Percentiles rank a stretch among this genome's conserved stretches.
phyloP scores from a whole-genome alignment of 2,113 vertebrate genomes.

The Caretta caretta region DNA sequence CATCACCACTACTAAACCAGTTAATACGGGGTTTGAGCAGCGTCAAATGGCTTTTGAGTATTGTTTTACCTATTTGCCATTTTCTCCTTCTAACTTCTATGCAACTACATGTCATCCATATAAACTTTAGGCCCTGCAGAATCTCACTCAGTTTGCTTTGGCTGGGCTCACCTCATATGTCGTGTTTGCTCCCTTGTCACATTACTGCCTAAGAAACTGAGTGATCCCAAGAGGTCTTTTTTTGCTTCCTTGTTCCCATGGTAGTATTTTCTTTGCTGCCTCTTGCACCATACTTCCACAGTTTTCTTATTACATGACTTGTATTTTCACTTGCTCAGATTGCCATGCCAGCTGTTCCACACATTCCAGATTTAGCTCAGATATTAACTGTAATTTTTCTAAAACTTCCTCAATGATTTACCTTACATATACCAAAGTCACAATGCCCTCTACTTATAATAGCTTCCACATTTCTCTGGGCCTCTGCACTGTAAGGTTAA shows the following conservation, averaged over 20 bases:
- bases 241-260: background rate
- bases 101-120: no score
- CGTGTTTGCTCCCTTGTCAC: background rate
- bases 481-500: background rate
- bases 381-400: background rate
- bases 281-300: background rate
- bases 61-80: no score
- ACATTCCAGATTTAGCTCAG: background rate
- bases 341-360: background rate
- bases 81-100: no score
- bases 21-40: no score
- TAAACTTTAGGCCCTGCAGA: background rate
- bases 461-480: background rate
- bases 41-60: no score
- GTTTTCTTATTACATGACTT: background rate
- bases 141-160: background rate
- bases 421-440: background rate
- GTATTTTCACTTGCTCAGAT: background rate
- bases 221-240: background rate
- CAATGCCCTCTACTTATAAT: background rate
- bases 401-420: background rate
- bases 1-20: no score
- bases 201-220: background rate
- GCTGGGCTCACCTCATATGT: background rate
- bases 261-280: background rate